A percentile compares a stretch with the other conserved stretches of the same genome.
Conservation (phyloP, 2,113 vertebrate genomes). For the Ascaphus truei region DNA sequence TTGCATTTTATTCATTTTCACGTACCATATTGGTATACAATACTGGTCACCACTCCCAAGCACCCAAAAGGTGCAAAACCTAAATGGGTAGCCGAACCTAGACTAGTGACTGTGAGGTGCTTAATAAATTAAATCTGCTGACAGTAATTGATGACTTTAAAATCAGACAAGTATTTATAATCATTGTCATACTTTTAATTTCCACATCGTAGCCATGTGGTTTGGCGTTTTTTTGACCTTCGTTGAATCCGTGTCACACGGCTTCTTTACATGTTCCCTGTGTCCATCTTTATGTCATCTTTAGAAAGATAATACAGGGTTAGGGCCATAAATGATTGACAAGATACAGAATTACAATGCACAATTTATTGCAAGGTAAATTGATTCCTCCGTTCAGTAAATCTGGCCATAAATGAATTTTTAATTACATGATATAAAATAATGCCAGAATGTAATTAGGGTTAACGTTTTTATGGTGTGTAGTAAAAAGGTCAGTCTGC, state of each 20-base stretch:
- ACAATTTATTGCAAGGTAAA: background rate
- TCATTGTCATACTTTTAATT: too few species aligned
- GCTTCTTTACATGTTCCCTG: too few species aligned
- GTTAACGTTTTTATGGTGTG: background rate
- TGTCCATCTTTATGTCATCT: background rate
- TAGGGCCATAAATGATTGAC: background rate
- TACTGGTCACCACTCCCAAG: too few species aligned
- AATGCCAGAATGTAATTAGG: background rate
- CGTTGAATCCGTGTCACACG: too few species aligned
- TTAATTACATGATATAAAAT: background rate
- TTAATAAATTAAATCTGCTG: too few species aligned
- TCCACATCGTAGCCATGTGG: background rate
- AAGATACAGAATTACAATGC: background rate
- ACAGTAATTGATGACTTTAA: too few species aligned
- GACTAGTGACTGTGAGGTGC: too few species aligned
- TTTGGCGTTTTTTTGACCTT: too few species aligned
- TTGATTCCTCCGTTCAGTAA: background rate
- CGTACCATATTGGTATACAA: too few species aligned
- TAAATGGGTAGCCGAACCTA: too few species aligned
- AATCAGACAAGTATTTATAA: background rate
- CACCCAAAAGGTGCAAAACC: too few species aligned
- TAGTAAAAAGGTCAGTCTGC: background rate
- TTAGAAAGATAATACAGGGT: background rate
- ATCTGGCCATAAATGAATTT: background rate
- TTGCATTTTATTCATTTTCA: background rate